Percentiles rank a stretch among this genome's conserved stretches.
Evolutionary conservation across 2,888 invertebrate genomes (phyloP).

Genomic region (Acronicta leporina): DNA sequence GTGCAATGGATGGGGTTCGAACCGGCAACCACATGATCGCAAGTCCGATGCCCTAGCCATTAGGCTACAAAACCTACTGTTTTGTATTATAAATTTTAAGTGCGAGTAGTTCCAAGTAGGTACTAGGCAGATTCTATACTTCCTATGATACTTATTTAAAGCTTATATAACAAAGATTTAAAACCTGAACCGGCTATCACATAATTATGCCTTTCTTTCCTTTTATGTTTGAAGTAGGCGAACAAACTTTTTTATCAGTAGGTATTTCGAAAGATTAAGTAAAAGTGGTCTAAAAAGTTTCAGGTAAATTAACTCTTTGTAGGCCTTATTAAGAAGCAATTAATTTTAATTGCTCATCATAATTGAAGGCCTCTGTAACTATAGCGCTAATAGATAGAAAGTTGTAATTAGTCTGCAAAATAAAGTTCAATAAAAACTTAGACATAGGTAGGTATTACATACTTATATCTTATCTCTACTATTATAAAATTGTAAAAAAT

Average conservation of each 20-base stretch:
- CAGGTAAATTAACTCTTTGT: constrained; percentile 23
- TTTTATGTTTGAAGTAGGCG: neutral
- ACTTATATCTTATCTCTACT: too few species aligned
- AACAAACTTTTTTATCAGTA: neutral
- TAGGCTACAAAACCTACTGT: too few species aligned
- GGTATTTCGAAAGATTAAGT: constrained; percentile 9
- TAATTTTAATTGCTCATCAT: constrained; percentile 28
- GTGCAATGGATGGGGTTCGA: too few species aligned
- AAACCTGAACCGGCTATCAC: neutral
- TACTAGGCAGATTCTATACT: too few species aligned
- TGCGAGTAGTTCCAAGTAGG: too few species aligned
- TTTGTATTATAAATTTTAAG: too few species aligned
- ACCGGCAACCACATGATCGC: too few species aligned
- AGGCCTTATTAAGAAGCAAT: constrained; percentile 30
- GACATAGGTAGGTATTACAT: too few species aligned
- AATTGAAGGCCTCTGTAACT: constrained; percentile 15
- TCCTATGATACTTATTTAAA: too few species aligned
- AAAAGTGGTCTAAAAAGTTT: constrained; percentile 17
- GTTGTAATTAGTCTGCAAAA: neutral
- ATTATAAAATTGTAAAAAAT: too few species aligned
- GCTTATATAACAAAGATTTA: too few species aligned
- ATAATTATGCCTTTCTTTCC: neutral
- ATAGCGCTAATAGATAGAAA: constrained; percentile 15
- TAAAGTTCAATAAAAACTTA: neutral
- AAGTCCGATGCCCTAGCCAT: too few species aligned